phyloP scores from a whole-genome alignment of 2,888 invertebrate genomes.

The Deilephila porcellus region DNA sequence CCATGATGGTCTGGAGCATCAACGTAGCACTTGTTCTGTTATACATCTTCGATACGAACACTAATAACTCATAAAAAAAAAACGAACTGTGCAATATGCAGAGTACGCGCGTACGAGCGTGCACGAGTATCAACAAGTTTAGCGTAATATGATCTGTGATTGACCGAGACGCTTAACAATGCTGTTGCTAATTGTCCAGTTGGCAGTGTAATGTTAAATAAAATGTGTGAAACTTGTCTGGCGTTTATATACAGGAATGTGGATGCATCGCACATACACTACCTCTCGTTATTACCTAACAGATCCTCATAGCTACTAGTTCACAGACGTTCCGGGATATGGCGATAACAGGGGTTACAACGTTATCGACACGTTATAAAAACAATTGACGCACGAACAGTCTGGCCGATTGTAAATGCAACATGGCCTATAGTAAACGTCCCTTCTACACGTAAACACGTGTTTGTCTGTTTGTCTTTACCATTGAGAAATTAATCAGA shows the following conservation, averaged over 20 bases:
- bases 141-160: conserved; percentile 37
- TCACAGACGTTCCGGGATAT: conserved; percentile 82
- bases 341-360: conserved; percentile 77
- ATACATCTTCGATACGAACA: conserved; percentile 59
- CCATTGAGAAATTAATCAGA: background rate
- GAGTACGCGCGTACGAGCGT: conserved; percentile 45
- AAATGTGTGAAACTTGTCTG: conserved; percentile 51
- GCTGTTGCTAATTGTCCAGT: conserved; percentile 53
- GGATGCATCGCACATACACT: conserved; percentile 62
- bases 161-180: conserved; percentile 37
- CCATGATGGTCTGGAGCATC: conserved; percentile 82
- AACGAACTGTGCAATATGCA: conserved; percentile 33
- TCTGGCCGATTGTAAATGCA: conserved; percentile 64
- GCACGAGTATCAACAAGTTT: conserved; percentile 28
- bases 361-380: conserved; percentile 79
- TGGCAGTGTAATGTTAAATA: conserved; percentile 62
- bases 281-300: conserved; percentile 60
- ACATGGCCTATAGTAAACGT: conserved; percentile 38
- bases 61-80: conserved; percentile 39
- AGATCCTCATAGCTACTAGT: conserved; percentile 63
- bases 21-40: conserved; percentile 79
- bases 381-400: conserved; percentile 80
- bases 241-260: conserved; percentile 70
- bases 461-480: conserved; percentile 34
- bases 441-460: conserved; percentile 32